phyloP scores from a whole-genome alignment of 2,113 vertebrate species.

The Sorex araneus region DNA sequence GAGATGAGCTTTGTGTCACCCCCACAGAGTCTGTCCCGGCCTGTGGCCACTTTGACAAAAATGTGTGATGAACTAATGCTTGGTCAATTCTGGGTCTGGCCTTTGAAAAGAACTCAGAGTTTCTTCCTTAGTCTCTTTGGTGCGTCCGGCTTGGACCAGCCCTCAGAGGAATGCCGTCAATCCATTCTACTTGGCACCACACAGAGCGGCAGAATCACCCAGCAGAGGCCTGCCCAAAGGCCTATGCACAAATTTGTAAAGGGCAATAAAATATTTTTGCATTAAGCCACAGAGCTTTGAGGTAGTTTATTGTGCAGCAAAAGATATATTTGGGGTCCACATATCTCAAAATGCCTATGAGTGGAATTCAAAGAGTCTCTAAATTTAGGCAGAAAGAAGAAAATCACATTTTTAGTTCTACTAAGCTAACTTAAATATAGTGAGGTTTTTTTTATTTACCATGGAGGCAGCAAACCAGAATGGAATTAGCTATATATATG shows the following conservation, averaged over 20 bases:
- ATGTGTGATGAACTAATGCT: not conserved
- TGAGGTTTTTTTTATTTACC: not conserved
- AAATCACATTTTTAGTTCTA: constrained; percentile 7
- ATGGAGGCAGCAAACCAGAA: not conserved
- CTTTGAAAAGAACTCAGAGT: not conserved
- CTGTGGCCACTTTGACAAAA: not conserved
- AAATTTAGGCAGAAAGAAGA: not conserved
- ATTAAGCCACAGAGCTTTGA: not conserved
- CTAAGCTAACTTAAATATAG: not conserved
- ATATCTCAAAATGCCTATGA: not conserved
- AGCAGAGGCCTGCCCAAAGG: not conserved
- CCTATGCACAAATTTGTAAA: not conserved
- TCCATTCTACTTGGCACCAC: not conserved
- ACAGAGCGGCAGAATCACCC: not conserved
- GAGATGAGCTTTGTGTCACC: not conserved
- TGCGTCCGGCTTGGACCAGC: not conserved
- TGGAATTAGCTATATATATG: not conserved
- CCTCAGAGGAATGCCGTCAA: not conserved
- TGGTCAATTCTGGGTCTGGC: not conserved
- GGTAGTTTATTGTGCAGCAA: not conserved
- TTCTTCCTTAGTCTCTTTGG: not conserved
- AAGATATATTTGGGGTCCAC: not conserved
- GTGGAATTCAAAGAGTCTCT: not conserved
- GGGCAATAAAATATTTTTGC: not conserved
- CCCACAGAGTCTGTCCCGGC: not conserved